A percentile compares a stretch with the other conserved stretches of the same genome.
phyloP scores from a whole-genome alignment of 2,113 vertebrate genomes.

The Centropristis striata region DNA sequence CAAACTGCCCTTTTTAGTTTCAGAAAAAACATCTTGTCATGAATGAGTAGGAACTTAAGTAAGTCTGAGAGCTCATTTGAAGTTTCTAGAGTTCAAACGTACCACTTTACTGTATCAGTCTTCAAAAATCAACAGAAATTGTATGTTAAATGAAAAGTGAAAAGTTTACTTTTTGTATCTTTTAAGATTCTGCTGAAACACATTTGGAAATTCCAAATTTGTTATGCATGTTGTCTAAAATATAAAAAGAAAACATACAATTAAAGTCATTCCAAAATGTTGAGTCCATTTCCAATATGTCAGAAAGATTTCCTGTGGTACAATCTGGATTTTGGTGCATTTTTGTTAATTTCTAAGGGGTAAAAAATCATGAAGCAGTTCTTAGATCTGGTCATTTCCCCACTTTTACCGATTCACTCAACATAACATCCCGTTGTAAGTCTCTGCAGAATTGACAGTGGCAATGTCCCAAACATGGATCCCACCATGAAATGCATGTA shows the following conservation, averaged over 20 bases:
- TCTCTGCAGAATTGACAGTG: slow-evolving; percentile 35
- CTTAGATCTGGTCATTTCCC: not conserved
- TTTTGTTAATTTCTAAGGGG: not conserved
- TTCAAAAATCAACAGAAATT: slow-evolving; percentile 20
- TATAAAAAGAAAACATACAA: not conserved
- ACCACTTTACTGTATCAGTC: not conserved
- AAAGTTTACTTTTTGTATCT: not conserved
- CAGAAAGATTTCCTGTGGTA: not conserved
- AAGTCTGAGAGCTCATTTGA: slow-evolving; percentile 3
- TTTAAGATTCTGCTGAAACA: not conserved
- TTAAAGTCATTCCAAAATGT: not conserved
- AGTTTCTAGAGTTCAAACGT: slow-evolving; percentile 27
- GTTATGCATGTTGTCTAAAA: not conserved
- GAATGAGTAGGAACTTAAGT: slow-evolving; percentile 4
- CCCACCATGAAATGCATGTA: slow-evolving; percentile 27
- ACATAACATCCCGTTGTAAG: slow-evolving; percentile 16
- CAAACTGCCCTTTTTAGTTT: not conserved
- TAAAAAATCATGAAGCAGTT: slow-evolving; percentile 7
- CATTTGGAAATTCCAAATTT: not conserved
- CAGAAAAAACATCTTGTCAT: slow-evolving; percentile 7
- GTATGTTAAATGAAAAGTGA: slow-evolving; percentile 22
- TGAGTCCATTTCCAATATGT: not conserved
- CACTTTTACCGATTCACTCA: slow-evolving; percentile 27
- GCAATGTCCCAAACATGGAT: slow-evolving; percentile 48
- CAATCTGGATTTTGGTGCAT: slow-evolving; percentile 6